phyloP scores from a whole-genome alignment of 2,888 invertebrate species.

The Oscheius sp. region DNA sequence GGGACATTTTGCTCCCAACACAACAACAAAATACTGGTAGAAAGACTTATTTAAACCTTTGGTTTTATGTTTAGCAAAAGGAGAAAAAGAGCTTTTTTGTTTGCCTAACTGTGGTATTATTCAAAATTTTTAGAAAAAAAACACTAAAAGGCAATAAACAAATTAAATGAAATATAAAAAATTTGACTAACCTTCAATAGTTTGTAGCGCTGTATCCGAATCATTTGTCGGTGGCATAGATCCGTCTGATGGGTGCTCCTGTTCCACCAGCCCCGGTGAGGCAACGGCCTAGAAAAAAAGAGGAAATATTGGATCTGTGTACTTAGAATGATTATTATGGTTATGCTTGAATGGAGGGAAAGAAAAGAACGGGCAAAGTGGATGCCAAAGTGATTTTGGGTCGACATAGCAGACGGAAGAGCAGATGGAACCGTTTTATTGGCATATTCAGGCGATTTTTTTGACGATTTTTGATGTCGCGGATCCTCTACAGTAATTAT shows the following conservation, averaged over 20 bases:
- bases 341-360: not conserved
- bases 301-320: too few species aligned
- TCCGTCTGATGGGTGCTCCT: constrained; percentile 24
- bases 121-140: not conserved
- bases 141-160: constrained; percentile 17
- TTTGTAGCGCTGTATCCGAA: constrained; percentile 39
- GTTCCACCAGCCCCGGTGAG: constrained; percentile 13
- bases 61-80: too few species aligned
- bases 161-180: constrained; percentile 1
- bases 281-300: not conserved
- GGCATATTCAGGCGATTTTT: too few species aligned
- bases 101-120: not conserved
- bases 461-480: too few species aligned
- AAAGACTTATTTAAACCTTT: too few species aligned
- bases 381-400: not conserved
- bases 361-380: constrained; percentile 3
- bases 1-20: too few species aligned
- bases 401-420: constrained; percentile 23
- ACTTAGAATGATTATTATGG: not conserved
- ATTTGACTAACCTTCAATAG: constrained; percentile 40
- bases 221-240: constrained; percentile 35
- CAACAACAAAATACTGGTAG: not conserved
- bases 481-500: too few species aligned
- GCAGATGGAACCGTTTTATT: too few species aligned
- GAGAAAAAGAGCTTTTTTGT: too few species aligned